Evolutionary conservation across 2,797 vertebrate genomes (phyloP).

Genomic region (Orestias chungarensis): DNA sequence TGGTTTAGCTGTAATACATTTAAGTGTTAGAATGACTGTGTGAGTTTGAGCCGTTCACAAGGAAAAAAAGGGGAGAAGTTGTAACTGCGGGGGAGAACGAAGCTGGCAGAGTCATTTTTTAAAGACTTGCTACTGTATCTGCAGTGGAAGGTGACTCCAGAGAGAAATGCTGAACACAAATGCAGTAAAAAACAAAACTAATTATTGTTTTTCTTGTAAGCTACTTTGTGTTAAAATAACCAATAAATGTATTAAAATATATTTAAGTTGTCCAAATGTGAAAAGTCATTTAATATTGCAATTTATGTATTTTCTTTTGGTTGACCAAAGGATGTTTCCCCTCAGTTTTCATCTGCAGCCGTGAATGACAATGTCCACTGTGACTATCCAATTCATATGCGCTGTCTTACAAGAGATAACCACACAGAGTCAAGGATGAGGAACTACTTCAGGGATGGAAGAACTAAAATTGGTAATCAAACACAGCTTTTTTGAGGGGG

Average conservation of each 20-base stretch:
- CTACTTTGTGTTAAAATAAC: neutral
- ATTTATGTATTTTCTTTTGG: neutral
- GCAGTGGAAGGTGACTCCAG: neutral
- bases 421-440: constrained; percentile 43
- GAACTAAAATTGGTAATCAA: constrained; percentile 76
- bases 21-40: too few relatives aligned
- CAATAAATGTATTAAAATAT: neutral
- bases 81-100: neutral
- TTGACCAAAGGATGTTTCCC: constrained; percentile 19
- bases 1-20: too few relatives aligned
- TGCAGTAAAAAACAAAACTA: neutral
- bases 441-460: constrained; percentile 81
- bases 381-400: constrained; percentile 55
- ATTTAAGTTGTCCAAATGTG: neutral
- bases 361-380: constrained; percentile 43
- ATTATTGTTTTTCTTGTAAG: too few relatives aligned
- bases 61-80: too few relatives aligned
- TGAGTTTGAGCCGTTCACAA: too few relatives aligned
- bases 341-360: constrained; percentile 64
- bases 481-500: neutral
- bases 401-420: constrained; percentile 35
- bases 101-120: neutral
- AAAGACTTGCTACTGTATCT: neutral
- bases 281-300: neutral
- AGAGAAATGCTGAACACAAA: neutral